phyloP scores from a whole-genome alignment of 2,888 invertebrate species.

The Muschampia plurimacula region DNA sequence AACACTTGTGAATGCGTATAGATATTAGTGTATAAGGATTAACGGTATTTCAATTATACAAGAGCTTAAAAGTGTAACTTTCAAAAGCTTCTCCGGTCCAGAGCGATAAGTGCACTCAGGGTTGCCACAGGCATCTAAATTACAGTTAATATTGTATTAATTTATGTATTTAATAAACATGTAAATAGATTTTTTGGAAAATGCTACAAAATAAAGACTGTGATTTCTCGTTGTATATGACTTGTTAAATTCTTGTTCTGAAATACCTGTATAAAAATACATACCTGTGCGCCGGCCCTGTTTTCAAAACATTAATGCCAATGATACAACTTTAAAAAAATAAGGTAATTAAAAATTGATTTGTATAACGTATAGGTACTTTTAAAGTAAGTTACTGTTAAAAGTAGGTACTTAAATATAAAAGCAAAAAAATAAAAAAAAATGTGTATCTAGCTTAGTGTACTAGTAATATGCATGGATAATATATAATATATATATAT shows the following conservation, averaged over 20 bases:
- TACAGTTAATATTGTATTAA: not conserved
- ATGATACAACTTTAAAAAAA: not conserved
- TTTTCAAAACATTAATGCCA: slow-evolving; percentile 3
- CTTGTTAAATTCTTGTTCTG: not conserved
- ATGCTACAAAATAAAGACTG: slow-evolving; percentile 1
- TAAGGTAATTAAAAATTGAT: not conserved
- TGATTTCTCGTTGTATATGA: not conserved
- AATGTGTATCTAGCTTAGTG: not conserved
- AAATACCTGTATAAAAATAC: not conserved
- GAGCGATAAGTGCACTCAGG: not conserved
- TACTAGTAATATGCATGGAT: not conserved
- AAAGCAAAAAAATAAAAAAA: not conserved
- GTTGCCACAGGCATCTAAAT: slow-evolving; percentile 23
- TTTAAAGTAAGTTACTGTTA: slow-evolving; percentile 6
- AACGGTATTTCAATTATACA: not conserved
- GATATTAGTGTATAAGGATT: not conserved
- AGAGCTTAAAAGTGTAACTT: slow-evolving; percentile 13
- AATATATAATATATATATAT: not conserved
- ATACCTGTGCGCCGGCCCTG: slow-evolving; percentile 1
- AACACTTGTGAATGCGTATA: not conserved
- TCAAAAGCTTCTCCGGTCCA: not conserved
- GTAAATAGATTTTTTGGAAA: slow-evolving; percentile 7
- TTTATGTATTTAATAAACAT: not conserved
- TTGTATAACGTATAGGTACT: not conserved
- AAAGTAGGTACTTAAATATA: not conserved